Conservation (phyloP, 2,888 invertebrate genomes). For the Lamellibrachia columna region DNA sequence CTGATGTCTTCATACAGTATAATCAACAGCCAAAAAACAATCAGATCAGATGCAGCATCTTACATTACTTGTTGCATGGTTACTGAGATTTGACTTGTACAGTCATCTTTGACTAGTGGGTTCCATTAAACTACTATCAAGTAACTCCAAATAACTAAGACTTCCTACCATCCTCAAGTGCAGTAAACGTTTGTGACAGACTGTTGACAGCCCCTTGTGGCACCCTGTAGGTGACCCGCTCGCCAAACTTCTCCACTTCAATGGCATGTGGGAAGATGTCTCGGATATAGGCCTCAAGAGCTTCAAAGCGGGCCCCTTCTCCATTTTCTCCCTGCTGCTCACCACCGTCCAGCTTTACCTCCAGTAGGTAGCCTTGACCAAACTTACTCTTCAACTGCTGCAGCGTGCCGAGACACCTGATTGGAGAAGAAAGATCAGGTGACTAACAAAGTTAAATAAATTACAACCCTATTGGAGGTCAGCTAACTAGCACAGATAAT, state of each 20-base stretch:
- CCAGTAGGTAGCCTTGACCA: conserved; percentile 85
- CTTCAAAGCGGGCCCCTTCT: conserved; percentile 61
- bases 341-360: conserved; percentile 75
- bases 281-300: conserved; percentile 70
- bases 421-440: not conserved
- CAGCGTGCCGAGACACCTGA: conserved; percentile 83
- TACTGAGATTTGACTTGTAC: too few relatives aligned
- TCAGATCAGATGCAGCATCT: too few relatives aligned
- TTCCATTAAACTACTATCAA: too few relatives aligned
- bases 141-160: too few relatives aligned
- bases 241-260: conserved; percentile 81
- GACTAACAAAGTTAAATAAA: not conserved
- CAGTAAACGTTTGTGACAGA: conserved; percentile 80
- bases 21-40: too few relatives aligned
- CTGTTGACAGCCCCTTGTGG: conserved; percentile 82
- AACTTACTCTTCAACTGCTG: conserved; percentile 87
- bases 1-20: too few relatives aligned
- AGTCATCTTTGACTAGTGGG: too few relatives aligned
- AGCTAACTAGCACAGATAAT: too few relatives aligned
- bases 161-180: too few relatives aligned
- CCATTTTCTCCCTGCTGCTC: conserved; percentile 49
- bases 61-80: too few relatives aligned
- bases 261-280: conserved; percentile 77
- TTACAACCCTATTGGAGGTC: not conserved
- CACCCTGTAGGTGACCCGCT: conserved; percentile 82